Evolutionary conservation across 2,797 vertebrate species (phyloP).

Genomic region (Typhlichthys subterraneus): DNA sequence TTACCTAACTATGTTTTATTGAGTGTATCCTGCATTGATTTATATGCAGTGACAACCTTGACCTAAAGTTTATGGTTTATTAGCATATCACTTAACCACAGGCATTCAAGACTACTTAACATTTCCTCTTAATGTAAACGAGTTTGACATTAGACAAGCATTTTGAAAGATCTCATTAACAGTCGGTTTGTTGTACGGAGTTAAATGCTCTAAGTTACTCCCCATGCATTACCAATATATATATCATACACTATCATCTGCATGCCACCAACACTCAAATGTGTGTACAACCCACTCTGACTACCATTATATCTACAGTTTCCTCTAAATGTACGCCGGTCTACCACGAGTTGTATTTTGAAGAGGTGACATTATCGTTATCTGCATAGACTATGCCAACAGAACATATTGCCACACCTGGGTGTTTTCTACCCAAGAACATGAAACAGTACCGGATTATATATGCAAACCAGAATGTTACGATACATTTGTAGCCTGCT

Average conservation of each 20-base stretch:
- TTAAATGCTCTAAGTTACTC: background rate
- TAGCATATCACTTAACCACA: slow-evolving; percentile 18
- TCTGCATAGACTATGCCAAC: too few relatives aligned
- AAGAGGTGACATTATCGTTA: too few relatives aligned
- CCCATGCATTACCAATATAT: slow-evolving; percentile 24
- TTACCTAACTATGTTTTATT: slow-evolving; percentile 12
- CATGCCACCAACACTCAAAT: too few relatives aligned
- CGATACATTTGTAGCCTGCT: slow-evolving; percentile 4
- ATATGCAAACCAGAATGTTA: slow-evolving; percentile 13
- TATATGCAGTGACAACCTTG: slow-evolving; percentile 24
- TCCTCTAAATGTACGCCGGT: too few relatives aligned
- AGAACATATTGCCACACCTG: too few relatives aligned
- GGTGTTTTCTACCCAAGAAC: too few relatives aligned
- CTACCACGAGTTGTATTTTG: too few relatives aligned
- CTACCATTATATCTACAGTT: too few relatives aligned
- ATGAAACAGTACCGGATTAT: slow-evolving; percentile 2
- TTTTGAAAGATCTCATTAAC: slow-evolving; percentile 15
- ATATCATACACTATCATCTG: slow-evolving; percentile 1
- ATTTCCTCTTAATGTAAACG: slow-evolving; percentile 17
- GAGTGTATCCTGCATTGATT: slow-evolving; percentile 22
- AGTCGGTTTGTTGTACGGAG: slow-evolving; percentile 40
- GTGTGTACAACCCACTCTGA: background rate
- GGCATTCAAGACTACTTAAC: slow-evolving; percentile 7
- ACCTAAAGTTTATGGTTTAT: slow-evolving; percentile 23
- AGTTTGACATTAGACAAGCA: slow-evolving; percentile 14